Percentiles rank a stretch among this genome's conserved stretches.
Evolutionary conservation across 2,797 vertebrate species (phyloP).

Genomic region (Spondyliosoma cantharus): DNA sequence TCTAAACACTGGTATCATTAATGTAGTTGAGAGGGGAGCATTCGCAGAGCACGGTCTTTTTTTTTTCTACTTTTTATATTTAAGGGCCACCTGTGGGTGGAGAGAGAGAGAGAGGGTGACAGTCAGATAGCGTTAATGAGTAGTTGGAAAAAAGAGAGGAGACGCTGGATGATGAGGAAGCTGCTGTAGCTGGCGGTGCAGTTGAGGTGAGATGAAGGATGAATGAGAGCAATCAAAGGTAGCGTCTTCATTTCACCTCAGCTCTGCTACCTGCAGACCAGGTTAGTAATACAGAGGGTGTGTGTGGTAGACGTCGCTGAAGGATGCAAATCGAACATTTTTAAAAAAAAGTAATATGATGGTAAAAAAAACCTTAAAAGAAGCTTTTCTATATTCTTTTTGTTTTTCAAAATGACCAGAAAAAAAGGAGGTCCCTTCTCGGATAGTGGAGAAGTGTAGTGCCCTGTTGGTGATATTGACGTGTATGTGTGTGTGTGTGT

Average conservation of each 20-base stretch:
- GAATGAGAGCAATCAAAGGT: conserved; percentile 19
- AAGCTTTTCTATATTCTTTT: too few relatives aligned
- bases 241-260: conserved; percentile 32
- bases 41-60: conserved; percentile 43
- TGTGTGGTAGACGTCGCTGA: not conserved
- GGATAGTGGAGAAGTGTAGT: too few relatives aligned
- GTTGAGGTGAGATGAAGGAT: conserved; percentile 31
- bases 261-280: conserved; percentile 27
- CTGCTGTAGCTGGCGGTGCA: conserved; percentile 33
- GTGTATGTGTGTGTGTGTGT: not conserved
- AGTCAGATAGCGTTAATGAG: conserved; percentile 70
- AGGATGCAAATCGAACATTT: too few relatives aligned
- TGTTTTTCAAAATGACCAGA: too few relatives aligned
- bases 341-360: too few relatives aligned
- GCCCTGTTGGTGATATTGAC: too few relatives aligned
- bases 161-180: conserved; percentile 48
- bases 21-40: conserved; percentile 68
- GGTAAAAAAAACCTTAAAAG: too few relatives aligned
- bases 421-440: too few relatives aligned
- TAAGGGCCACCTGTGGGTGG: conserved; percentile 75
- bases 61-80: conserved; percentile 46
- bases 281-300: conserved; percentile 11
- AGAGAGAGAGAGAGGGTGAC: conserved; percentile 50
- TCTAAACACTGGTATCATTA: conserved; percentile 76
- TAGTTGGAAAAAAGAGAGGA: conserved; percentile 43